These are phyloP conservation scores for Nibea albiflora DNA, from an alignment of 2,113 vertebrate genomes.

Conservation along the genomic window DNA sequence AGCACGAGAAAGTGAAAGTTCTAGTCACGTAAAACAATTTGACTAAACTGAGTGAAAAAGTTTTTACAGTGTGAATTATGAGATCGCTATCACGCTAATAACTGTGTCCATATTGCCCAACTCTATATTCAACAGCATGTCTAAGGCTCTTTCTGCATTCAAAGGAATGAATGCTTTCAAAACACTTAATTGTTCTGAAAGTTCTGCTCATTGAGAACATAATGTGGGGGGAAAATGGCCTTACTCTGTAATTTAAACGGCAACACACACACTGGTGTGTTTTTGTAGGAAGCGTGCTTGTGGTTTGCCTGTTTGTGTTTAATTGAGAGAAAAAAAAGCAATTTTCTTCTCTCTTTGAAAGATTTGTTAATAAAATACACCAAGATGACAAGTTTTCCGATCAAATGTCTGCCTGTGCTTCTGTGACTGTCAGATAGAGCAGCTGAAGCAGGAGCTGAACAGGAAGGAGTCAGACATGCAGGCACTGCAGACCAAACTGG, in stretches of 20 bases:
- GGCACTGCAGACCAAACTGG: conserved; percentile 98
- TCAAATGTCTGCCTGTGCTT: conserved; percentile 18
- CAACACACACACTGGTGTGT: background rate
- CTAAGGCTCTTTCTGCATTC: background rate
- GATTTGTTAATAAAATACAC: background rate
- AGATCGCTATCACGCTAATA: background rate
- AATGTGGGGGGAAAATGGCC: background rate
- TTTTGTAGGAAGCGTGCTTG: background rate
- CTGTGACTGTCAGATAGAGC: conserved; percentile 88
- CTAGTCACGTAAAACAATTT: background rate
- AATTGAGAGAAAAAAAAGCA: background rate
- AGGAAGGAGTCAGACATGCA: conserved; percentile 98
- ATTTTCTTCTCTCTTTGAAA: background rate
- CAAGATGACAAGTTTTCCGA: conserved; percentile 14
- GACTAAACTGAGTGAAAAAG: background rate
- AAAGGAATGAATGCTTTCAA: background rate
- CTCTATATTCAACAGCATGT: background rate
- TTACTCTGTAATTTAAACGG: background rate
- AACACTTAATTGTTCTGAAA: conserved; percentile 15
- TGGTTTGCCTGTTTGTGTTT: conserved; percentile 13
- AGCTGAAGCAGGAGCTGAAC: conserved; percentile 95
- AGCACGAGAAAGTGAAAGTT: background rate
- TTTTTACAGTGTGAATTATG: background rate
- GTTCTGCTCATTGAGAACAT: conserved; percentile 6
- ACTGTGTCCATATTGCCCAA: background rate